phyloP scores from a whole-genome alignment of 2,888 invertebrate genomes.

The Fragum fragum region DNA sequence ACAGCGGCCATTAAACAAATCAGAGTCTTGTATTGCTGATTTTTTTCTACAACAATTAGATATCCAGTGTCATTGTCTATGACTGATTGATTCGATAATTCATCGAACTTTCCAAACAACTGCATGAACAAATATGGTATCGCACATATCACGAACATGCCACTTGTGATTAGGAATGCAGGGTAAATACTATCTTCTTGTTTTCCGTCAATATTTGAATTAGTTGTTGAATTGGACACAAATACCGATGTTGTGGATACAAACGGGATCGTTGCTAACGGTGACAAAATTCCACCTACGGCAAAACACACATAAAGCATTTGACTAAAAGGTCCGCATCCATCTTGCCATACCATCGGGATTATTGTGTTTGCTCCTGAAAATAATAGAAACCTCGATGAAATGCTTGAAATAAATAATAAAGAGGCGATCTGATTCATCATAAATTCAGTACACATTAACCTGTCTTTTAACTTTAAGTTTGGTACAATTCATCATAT shows the following conservation, averaged over 20 bases:
- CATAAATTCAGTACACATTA: too few species aligned
- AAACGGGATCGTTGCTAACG: neutral
- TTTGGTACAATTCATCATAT: too few species aligned
- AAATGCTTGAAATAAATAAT: too few species aligned
- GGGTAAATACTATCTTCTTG: neutral
- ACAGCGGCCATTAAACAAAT: neutral
- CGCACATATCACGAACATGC: neutral
- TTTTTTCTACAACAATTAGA: neutral
- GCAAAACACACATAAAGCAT: neutral
- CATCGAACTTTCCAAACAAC: neutral
- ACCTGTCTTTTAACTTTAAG: too few species aligned
- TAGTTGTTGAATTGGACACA: neutral
- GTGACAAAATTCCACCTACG: neutral
- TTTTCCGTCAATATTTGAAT: neutral
- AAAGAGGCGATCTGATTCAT: too few species aligned
- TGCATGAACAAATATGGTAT: neutral
- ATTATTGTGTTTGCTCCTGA: slow-evolving; percentile 2
- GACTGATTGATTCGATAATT: neutral
- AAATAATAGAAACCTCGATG: too few species aligned
- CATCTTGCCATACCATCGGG: neutral
- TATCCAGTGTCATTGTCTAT: neutral
- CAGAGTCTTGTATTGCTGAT: neutral
- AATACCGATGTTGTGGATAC: neutral
- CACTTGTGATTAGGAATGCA: neutral
- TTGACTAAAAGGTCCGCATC: neutral